Evolutionary conservation across 2,113 vertebrate species (phyloP).

Genomic region (Nansenia antarctica): DNA sequence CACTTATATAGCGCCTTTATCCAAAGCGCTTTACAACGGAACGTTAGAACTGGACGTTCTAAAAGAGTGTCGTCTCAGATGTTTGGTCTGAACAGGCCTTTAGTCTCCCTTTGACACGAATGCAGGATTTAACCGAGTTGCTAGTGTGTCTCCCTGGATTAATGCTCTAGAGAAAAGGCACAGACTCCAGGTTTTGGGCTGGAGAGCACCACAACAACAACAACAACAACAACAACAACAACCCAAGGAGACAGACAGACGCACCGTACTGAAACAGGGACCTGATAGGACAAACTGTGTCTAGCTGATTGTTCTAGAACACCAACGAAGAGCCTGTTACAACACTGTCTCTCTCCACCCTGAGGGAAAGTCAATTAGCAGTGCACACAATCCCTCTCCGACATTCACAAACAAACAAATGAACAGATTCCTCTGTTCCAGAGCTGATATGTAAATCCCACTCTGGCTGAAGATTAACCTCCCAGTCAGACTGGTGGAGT

Average conservation of each 20-base stretch:
- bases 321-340: neutral
- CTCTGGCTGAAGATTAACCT: neutral
- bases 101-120: slow-evolving; percentile 19
- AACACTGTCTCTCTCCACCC: neutral
- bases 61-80: too few relatives aligned
- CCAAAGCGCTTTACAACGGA: too few relatives aligned
- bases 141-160: neutral
- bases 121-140: neutral
- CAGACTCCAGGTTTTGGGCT: neutral
- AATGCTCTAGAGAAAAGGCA: neutral
- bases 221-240: neutral
- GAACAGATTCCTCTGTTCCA: too few relatives aligned
- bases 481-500: neutral
- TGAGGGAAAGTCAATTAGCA: neutral
- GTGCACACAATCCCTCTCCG: too few relatives aligned
- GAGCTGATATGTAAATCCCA: neutral
- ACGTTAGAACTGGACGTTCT: too few relatives aligned
- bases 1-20: too few relatives aligned
- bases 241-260: neutral
- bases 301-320: neutral
- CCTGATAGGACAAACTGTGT: neutral
- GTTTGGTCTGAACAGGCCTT: neutral
- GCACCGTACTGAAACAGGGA: neutral
- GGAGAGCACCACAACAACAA: neutral
- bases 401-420: neutral